phyloP scores from a whole-genome alignment of 2,888 invertebrate species.

The Strigamia transsilvanica region DNA sequence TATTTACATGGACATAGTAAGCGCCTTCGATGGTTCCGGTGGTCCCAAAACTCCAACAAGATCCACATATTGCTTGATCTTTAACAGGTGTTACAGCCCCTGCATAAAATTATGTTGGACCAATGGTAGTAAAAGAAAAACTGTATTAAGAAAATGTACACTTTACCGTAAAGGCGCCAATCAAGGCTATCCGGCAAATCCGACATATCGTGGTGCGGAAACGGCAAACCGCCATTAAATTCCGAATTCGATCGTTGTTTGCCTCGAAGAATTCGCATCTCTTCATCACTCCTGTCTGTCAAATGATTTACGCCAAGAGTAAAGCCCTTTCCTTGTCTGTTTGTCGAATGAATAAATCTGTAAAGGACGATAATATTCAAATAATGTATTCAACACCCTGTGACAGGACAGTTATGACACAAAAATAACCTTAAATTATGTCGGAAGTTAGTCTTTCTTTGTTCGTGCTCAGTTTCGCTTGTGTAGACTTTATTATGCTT shows the following conservation, averaged over 20 bases:
- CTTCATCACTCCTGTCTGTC: conserved; percentile 80
- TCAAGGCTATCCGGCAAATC: conserved; percentile 80
- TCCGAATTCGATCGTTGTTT: conserved; percentile 67
- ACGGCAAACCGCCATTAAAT: conserved; percentile 80
- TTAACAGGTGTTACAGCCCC: conserved; percentile 93
- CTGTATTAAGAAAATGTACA: not conserved
- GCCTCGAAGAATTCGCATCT: conserved; percentile 79
- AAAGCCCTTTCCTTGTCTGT: conserved; percentile 78
- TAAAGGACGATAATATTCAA: conserved; percentile 40
- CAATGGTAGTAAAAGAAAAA: not conserved
- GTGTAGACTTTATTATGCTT: conserved; percentile 77
- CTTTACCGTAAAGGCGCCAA: conserved; percentile 80
- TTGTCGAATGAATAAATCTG: conserved; percentile 81
- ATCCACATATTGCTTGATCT: conserved; percentile 97
- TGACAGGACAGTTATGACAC: no score
- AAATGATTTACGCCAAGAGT: conserved; percentile 85
- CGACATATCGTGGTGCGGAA: conserved; percentile 68
- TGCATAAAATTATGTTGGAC: conserved; percentile 55
- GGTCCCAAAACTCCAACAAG: conserved; percentile 97
- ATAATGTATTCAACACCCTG: not conserved
- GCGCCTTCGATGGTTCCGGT: conserved; percentile 93
- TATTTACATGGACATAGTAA: conserved; percentile 75
- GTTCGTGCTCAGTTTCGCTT: conserved; percentile 72
- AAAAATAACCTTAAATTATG: conserved; percentile 79
- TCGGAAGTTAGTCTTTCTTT: conserved; percentile 80